Percentiles rank a stretch among this genome's conserved stretches.
These are phyloP conservation scores for Toxotes lorentzi DNA, from an alignment of 2,797 vertebrate genomes.

Conservation along the genomic window DNA sequence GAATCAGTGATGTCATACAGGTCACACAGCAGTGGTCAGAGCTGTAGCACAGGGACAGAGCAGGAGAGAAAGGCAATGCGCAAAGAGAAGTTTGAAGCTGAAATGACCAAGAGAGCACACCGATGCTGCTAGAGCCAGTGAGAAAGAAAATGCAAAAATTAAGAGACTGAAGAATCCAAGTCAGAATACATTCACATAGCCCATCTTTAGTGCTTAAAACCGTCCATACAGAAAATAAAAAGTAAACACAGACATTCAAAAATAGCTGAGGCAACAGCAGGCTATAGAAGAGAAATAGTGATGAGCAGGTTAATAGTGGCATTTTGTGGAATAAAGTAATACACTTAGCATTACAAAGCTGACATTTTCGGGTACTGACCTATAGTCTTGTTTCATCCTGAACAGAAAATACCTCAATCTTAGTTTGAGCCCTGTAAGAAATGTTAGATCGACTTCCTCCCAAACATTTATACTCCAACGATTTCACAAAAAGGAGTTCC, in stretches of 20 bases:
- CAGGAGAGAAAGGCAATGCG: conserved; percentile 66
- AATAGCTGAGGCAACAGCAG: conserved; percentile 54
- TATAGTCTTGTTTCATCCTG: conserved; percentile 56
- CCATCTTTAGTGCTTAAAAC: conserved; percentile 49
- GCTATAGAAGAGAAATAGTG: conserved; percentile 65
- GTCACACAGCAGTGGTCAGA: conserved; percentile 75
- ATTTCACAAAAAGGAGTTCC: conserved; percentile 29
- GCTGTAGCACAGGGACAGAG: conserved; percentile 69
- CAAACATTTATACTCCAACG: conserved; percentile 36
- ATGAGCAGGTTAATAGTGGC: conserved; percentile 71
- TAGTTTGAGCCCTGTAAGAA: conserved; percentile 71
- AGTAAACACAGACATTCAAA: conserved; percentile 52
- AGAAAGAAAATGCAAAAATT: conserved; percentile 72
- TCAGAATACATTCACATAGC: conserved; percentile 82
- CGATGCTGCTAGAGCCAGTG: conserved; percentile 74
- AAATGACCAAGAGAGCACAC: conserved; percentile 74
- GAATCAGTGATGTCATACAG: conserved; percentile 78
- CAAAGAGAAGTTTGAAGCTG: conserved; percentile 70
- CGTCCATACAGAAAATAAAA: conserved; percentile 41
- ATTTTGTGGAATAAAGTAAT: conserved; percentile 47
- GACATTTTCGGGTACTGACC: conserved; percentile 72
- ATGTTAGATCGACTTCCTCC: conserved; percentile 55
- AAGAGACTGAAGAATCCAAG: conserved; percentile 68
- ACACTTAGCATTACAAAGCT: conserved; percentile 69
- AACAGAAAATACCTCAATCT: conserved; percentile 62